Base-by-base conservation (phyloP, 2,797 vertebrate species). In the Dipus sagitta region DNA sequence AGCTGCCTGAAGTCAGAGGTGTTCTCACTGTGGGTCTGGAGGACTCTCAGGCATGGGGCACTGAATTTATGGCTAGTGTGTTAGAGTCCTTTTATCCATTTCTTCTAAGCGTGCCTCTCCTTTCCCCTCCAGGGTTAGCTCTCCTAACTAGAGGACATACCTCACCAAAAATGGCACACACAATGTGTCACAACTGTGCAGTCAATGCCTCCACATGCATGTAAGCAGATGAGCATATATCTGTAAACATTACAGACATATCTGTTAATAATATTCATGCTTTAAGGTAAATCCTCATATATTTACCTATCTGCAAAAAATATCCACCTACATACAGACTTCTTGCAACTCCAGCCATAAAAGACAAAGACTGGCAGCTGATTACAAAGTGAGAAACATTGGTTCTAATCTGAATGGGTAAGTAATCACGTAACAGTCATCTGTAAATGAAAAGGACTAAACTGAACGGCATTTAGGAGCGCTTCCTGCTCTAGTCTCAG, bases 361-460 rank as follows among this genome's bases (percentile, higher is more conserved):
- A 28, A 64, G 32, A 62, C 4, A 83, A 9, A 68, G 80, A 65
- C 1, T 54, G 52, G 76, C 79, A 52, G n/a, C 26, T 86, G 65
- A 77, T 18, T 65, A 47, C 6, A 83, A 62, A 74, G 3, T 6
- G 7, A 87, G 77, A 71, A 90, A 92, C 12, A 30, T 2, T 67
- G 23, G 18, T 60, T 87, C 87, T 71, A 64, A 18, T 34, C 10
- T n/a, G 34, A 86, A 23, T 21, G n/a, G 38, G 21, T 23, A 62
- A 65, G 11, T 38, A 81, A 60, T 10, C 38, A 15, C 14, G 30
- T 60, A 64, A 65, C 0, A 4, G 81, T 47, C 34, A 34, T 58
- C 54, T 90, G 9, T 90, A 62, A 77, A 85, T n/a, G 64, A 81
- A 74, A 95, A 85, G 81, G 30, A 80, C 78, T 62, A 52, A 52